Percentiles rank a stretch among this genome's conserved stretches.
These are phyloP conservation scores for Hybos culiciformis DNA, from an alignment of 2,888 invertebrate genomes.

Conservation along the genomic window DNA sequence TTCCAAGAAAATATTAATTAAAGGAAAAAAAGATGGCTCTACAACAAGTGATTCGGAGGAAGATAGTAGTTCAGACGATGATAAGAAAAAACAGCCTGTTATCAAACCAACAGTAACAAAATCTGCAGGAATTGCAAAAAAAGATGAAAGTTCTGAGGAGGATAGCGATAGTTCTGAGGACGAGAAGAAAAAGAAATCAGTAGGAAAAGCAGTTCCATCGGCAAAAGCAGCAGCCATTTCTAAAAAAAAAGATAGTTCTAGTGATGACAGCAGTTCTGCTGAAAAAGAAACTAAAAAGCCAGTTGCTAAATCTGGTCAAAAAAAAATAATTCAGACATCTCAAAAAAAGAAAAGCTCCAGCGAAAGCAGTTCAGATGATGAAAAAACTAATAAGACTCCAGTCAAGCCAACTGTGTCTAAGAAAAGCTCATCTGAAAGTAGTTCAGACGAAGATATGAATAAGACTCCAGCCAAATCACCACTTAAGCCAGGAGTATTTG, in stretches of 20 bases:
- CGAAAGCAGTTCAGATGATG: constrained; percentile 26
- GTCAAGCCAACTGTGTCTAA: constrained; percentile 18
- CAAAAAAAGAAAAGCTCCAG: constrained; percentile 25
- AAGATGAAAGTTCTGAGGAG: constrained; percentile 17
- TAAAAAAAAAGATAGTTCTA: constrained; percentile 30
- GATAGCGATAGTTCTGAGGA: constrained; percentile 23
- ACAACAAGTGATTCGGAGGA: no score
- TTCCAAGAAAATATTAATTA: no score
- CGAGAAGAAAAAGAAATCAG: constrained; percentile 12
- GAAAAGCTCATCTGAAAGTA: constrained; percentile 17
- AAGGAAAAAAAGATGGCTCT: no score
- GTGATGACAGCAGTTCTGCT: constrained; percentile 34
- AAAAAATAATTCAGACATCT: constrained; percentile 8
- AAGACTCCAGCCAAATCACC: constrained; percentile 11
- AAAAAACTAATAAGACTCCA: constrained; percentile 18
- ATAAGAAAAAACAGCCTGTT: constrained; percentile 16
- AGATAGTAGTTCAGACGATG: constrained; percentile 25
- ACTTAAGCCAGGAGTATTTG: constrained; percentile 10
- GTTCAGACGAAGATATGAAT: constrained; percentile 20
- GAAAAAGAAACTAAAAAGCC: constrained; percentile 21
- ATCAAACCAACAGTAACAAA: constrained; percentile 12
- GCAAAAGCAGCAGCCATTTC: constrained; percentile 8
- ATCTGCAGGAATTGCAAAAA: not conserved
- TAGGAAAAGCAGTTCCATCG: constrained; percentile 22
- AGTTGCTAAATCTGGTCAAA: constrained; percentile 16